Evolutionary conservation across 2,888 invertebrate species (phyloP), one percentile per base, ranked within the genome.

Genomic region (Aspidiotus destructor): DNA sequence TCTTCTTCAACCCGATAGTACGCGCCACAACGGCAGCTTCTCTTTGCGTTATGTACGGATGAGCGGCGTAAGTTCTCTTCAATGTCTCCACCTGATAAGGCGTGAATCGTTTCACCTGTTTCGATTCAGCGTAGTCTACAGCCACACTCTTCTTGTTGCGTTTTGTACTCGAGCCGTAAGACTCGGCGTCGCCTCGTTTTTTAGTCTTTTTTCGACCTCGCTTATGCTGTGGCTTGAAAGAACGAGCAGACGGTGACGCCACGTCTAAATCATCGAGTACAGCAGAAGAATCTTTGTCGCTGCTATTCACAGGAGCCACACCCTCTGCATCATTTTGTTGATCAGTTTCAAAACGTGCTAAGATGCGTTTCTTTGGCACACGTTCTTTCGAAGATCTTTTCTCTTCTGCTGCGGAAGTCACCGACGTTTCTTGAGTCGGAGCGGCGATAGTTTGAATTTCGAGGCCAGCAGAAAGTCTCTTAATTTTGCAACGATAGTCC

Each of bases 11-110:
- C n/a, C 67, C 67, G 52, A 58, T 67, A 41, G 44, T 67, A 10
- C 67, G 67, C 15, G 67, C 67, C 7, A 67, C 44, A 1, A 67
- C 60, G 10, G 67, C 67, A 1, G 67, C 67, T 16, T 67, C 58
- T n/a, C 67, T 17, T n/a, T 67, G 67, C 44, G 67, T 67, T 17
- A 67, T 67, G 60, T 67, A 67, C n/a, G 67, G 67, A 44, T 58
- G 60, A 17, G 58, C 58, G 42, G 42, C 67, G 16, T 58, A 67
- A 2, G 67, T 57, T 52, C 60, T 67, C 15, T 67, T 67, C 67
- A 67, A 41, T 60, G 60, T 67, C 13, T 67, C 67, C n/a, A 67
- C 67, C 60, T 67, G 67, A 42, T 28, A 60, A 28, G 67, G 67
- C 7, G 58, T 48, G 16, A 67, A 67, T 13, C 67, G 17, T 17